Percentiles rank a stretch among this genome's conserved stretches.
phyloP scores from a whole-genome alignment of 2,113 vertebrate species.

The Myotis yumanensis region DNA sequence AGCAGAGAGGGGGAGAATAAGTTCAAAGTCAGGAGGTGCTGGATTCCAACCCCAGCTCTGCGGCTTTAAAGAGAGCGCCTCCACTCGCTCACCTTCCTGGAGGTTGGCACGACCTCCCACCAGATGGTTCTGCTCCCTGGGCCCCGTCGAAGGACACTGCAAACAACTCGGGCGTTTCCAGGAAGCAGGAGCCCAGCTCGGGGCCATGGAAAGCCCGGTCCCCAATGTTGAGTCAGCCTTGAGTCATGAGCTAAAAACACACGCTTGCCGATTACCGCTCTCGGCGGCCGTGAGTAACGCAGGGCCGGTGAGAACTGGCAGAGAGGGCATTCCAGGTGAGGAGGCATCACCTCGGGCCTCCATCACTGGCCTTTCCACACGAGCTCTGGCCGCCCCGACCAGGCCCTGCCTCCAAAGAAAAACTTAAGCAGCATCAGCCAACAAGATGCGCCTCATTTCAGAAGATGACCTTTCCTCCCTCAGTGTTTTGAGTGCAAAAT shows the following conservation, averaged over 20 bases:
- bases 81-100: neutral
- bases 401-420: constrained; percentile 46
- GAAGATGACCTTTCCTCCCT: neutral
- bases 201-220: constrained; percentile 81
- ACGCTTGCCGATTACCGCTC: constrained; percentile 81
- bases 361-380: constrained; percentile 68
- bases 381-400: neutral
- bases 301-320: constrained; percentile 77
- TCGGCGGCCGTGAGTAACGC: constrained; percentile 80
- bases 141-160: neutral
- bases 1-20: neutral
- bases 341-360: constrained; percentile 73
- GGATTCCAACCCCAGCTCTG: neutral
- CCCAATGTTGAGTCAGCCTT: constrained; percentile 83
- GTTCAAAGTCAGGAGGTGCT: neutral
- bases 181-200: constrained; percentile 75
- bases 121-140: neutral
- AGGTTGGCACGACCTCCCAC: fast-evolving
- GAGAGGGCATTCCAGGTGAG: constrained; percentile 78
- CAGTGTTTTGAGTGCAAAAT: neutral
- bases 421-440: constrained; percentile 45
- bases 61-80: fast-evolving
- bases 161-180: constrained; percentile 72
- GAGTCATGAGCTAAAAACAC: constrained; percentile 81
- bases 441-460: constrained; percentile 63